phyloP scores from a whole-genome alignment of 2,888 invertebrate species.

The Drosophila dives region DNA sequence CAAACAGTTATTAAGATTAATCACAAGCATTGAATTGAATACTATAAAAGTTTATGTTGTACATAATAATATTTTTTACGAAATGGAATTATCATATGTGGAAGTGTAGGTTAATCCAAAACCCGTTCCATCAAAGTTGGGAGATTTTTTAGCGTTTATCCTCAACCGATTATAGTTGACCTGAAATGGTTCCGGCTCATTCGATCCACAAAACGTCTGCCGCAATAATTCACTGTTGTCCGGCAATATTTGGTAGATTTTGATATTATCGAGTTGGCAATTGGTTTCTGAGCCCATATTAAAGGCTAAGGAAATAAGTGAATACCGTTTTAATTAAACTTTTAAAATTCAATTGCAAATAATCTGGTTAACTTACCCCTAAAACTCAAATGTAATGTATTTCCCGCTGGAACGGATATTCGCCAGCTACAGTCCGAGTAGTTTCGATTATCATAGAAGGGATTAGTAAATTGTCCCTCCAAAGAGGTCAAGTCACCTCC shows the following conservation, averaged over 20 bases:
- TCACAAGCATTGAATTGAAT: neutral
- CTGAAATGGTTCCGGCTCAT: conserved; percentile 81
- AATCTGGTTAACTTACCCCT: conserved; percentile 52
- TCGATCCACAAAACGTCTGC: conserved; percentile 84
- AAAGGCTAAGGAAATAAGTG: conserved; percentile 82
- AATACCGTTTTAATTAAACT: neutral
- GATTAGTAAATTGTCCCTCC: conserved; percentile 87
- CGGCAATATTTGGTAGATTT: conserved; percentile 86
- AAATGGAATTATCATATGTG: neutral
- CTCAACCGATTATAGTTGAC: conserved; percentile 84
- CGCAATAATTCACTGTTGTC: conserved; percentile 71
- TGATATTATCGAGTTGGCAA: conserved; percentile 88
- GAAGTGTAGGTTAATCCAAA: conserved; percentile 85
- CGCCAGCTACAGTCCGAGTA: conserved; percentile 88
- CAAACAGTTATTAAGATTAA: neutral
- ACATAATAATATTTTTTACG: neutral
- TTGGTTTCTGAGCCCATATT: conserved; percentile 87
- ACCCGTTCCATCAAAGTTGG: conserved; percentile 90
- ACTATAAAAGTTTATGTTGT: neutral
- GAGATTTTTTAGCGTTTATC: conserved; percentile 86
- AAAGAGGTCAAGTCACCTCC: conserved; percentile 69
- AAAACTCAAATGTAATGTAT: conserved; percentile 60
- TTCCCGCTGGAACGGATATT: conserved; percentile 86
- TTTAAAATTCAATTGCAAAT: neutral
- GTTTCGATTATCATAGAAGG: conserved; percentile 87